Evolutionary conservation across 2,888 invertebrate genomes (phyloP), one percentile per base, ranked within the genome.

Genomic region (Cecidostiba fungosa): DNA sequence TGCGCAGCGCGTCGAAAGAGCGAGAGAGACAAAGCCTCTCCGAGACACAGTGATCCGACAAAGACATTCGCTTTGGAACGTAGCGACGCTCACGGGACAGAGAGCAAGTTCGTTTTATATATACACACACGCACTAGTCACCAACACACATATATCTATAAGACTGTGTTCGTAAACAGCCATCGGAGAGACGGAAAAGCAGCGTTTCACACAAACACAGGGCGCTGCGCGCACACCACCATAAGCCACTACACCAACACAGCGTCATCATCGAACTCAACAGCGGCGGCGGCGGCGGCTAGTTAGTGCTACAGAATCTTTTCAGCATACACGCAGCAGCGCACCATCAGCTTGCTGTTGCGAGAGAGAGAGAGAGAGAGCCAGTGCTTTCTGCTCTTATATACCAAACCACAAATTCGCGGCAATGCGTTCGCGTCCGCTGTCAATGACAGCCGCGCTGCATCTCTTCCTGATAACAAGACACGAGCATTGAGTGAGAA

Each of bases 371-470:
- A n/a, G n/a, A n/a, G n/a, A n/a, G n/a, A n/a, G 3, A 47, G 23
- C 12, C 39, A 32, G 26, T 81, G 26, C 16, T 62, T 50, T 36
- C 72, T 47, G 81, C 23, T 70, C 19, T 6, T 14, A 54, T 5
- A 14, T 3, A 3, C 23, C 26, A 14, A 39, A 8, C 36, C 62
- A 6, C 50, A 16, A 16, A 10, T 50, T 16, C 26, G 59, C 62
- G 70, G 73, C 54, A 66, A 77, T 77, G 85, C 43, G 70, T 54
- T 62, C 77, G 77, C 73, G 77, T 54, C 76, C 72, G 85, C 85
- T 83, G 82, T 76, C 82, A 77, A 85, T 85, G 82, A 85, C 85
- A 83, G 82, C 70, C 54, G 32, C 54, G 59, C n/a, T n/a, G n/a
- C 32, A 70, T 29, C 36, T 62, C 23, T 16, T 26, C 8, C 29